Base-by-base conservation (phyloP, 2,113 vertebrate species). In the Elaphurus davidianus region DNA sequence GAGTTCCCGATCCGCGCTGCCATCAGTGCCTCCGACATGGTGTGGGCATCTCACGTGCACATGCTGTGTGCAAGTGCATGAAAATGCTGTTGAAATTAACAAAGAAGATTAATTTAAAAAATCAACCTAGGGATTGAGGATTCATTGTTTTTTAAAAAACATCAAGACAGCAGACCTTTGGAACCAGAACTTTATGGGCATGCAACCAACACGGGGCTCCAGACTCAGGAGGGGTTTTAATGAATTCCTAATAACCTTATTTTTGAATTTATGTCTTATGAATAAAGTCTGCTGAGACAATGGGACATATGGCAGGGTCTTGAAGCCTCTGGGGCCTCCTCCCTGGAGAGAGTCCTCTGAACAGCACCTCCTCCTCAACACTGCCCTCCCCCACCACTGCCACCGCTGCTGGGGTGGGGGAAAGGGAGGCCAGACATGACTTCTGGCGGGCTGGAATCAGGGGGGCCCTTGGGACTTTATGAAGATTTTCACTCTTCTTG, bases 11-110 rank as follows among this genome's bases (percentile, higher is more conserved):
- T 36, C 45, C 54, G 36, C 45, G 67, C 52, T 28, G 15, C 67
- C 3, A 2, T 23, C 25, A 64, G 27, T 16, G n/a, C 15, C 14
- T 23, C 55, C 11, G 5, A 28, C 40, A 4, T 40, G 0, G 5
- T 19, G 13, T n/a, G 54, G 47, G 25, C n/a, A 45, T 52, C 25
- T 74, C 33, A 6, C 52, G 15, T 16, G 14, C 11, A 28, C 1
- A 2, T 25, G 5, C 62, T 60, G 16, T 76, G 40, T 90, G 43
- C 4, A 45, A 52, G 43, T n/a, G 64, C 87, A 36, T 76, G 50
- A n/a, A 55, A 43, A 21, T 30, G 30, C 47, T 28, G 21, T 36
- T 55, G 82, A 79, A 86, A 91, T 43, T 84, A 74, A 43, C 40
- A 52, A 87, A 50, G 45, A 62, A 91, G 21, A n/a, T 52, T 64